Evolutionary conservation across 1,140 invertebrate species (phyloP).

Genomic region (Calliopsis andreniformis): DNA sequence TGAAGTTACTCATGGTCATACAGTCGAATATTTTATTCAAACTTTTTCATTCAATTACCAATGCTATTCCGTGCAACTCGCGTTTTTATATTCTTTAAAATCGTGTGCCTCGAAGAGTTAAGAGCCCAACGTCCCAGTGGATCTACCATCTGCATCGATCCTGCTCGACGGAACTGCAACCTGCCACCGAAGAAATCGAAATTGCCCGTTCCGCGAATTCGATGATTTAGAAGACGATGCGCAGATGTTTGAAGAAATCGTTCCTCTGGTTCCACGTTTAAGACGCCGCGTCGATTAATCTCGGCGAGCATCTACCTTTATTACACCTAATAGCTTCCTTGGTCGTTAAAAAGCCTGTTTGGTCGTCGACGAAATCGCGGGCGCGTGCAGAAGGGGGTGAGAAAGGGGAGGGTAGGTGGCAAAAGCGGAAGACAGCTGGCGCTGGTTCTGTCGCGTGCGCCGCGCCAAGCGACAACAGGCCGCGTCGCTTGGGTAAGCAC

Average conservation of each 20-base stretch:
- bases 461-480: constrained; percentile 57
- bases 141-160: too few relatives aligned
- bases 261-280: background rate
- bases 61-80: too few relatives aligned
- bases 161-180: too few relatives aligned
- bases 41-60: too few relatives aligned
- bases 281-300: constrained; percentile 14
- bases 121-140: too few relatives aligned
- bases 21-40: too few relatives aligned
- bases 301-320: constrained; percentile 2
- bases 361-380: constrained; percentile 9
- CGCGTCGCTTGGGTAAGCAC: constrained; percentile 64
- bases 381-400: background rate
- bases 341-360: constrained; percentile 22
- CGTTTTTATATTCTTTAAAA: too few relatives aligned
- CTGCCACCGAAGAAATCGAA: background rate
- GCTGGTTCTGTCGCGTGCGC: constrained; percentile 57
- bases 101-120: too few relatives aligned
- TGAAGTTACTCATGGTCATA: too few relatives aligned
- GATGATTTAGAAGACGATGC: too few relatives aligned
- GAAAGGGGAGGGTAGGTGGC: constrained; percentile 16
- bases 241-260: background rate
- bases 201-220: too few relatives aligned
- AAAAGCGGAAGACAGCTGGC: constrained; percentile 60
- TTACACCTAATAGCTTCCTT: constrained; percentile 2